Evolutionary conservation across 2,113 vertebrate genomes (phyloP), one percentile per base, ranked within the genome.

Genomic region (Corythornis madagascariensis): DNA sequence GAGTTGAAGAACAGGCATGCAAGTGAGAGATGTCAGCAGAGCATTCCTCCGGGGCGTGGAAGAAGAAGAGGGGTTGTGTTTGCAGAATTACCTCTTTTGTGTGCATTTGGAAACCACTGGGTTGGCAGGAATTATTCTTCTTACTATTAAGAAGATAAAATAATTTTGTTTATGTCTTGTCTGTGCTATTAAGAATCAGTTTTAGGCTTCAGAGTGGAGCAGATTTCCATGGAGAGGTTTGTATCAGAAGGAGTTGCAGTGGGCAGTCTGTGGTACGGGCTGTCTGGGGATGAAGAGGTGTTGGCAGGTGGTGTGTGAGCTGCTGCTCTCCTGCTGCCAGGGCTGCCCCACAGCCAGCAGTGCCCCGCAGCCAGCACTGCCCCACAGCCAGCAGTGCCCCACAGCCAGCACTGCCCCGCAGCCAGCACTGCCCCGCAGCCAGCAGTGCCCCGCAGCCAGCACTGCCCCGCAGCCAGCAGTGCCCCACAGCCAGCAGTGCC

Each of bases 201-300:
- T 71, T 75, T 45, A 75, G 61, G 61, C 61, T 47, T 60, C 86
- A 65, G 53, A 0, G 1, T 38, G 57, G 70, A 90, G 73, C 61
- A 78, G 72, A 92, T 82, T 79, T 81, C 48, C 2, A 5, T 57
- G 80, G 73, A 69, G 86, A 57, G 50, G 22, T 81, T 93, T 88
- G 52, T 86, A 63, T 86, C 13, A 22, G 20, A 56, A 76, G 92
- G 92, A 89, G 59, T 70, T 9, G 10, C 38, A 96, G 92, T 90
- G 93, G 86, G 90, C 84, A n/a, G 31, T 78, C 29, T 33, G 76
- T 63, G 89, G 83, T 90, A 69, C 4, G 6, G 72, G 88, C 66
- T 94, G 92, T 90, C 93, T 19, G n/a, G 20, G 74, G 47, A 61
- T 64, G 76, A 2, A 52, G 43, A 4, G 4, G 6, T 75, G 6